Evolutionary conservation across 2,797 vertebrate genomes (phyloP), one percentile per base, ranked within the genome.

Genomic region (Squalus acanthias): DNA sequence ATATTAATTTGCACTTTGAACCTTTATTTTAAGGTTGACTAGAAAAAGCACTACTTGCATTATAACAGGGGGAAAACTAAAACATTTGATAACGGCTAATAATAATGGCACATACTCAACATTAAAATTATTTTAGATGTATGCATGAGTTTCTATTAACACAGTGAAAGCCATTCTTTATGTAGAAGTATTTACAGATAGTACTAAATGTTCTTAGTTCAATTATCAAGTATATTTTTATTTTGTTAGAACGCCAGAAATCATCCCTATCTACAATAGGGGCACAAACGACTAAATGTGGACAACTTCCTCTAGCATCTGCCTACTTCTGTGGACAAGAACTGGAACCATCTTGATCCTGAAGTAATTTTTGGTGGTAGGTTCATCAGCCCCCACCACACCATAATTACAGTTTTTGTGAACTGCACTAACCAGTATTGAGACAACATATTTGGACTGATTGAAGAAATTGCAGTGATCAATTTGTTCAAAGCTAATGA

Each of bases 261-360:
- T 97, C 97, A 0, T 96, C 97, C 96, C 0, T 96, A 1, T 1
- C 97, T 0, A 0, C 96, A 33, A 97, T 96, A 57, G 60, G 96
- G 50, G 97, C 97, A 9, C 96, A 70, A 0, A 29, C 96, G 0
- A 96, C 97, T 29, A 98, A 97, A 96, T 96, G 97, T 0, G 29
- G 96, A 33, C 95, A 1, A 60, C 96, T 97, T 22, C 96, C 98
- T 0, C 50, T 97, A 20, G 39, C 97, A 3, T 99, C 99, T 0
- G 98, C 99, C 0, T 99, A 99, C 96, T 99, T 99, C 96, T 98
- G 99, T 29, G 98, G 98, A 93, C 98, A 98, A 97, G 1, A 60
- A 96, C 53, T 60, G 10, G 50, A n/a, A 85, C 26, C 97, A 63
- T 72, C 96, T 96, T 96, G 97, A 97, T 95, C 15, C 39, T 39